Percentiles rank a stretch among this genome's conserved stretches.
Conservation (phyloP, 2,888 invertebrate genomes). For the Leptothorax acervorum region DNA sequence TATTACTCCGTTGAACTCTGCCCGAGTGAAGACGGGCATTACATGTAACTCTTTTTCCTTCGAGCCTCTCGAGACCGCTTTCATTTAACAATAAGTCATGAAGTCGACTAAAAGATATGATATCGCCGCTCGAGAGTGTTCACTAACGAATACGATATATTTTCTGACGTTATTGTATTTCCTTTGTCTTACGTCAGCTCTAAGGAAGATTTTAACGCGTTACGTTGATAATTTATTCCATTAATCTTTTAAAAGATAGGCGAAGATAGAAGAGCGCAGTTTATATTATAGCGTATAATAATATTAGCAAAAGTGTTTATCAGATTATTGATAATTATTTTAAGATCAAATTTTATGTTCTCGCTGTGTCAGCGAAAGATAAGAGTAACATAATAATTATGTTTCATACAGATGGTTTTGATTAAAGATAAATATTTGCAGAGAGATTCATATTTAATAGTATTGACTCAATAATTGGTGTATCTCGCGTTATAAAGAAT, state of each 20-base stretch:
- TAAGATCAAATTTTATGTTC: slow-evolving; percentile 2
- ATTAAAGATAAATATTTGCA: slow-evolving; percentile 24
- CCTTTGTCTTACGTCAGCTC: slow-evolving; percentile 9
- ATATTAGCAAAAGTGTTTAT: neutral
- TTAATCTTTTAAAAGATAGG: neutral
- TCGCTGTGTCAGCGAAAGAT: neutral
- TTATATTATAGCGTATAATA: neutral
- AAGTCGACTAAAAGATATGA: slow-evolving; percentile 11
- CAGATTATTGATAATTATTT: slow-evolving; percentile 11
- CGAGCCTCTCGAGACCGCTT: slow-evolving; percentile 30
- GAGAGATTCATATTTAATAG: neutral
- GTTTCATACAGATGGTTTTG: neutral
- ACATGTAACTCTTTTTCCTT: slow-evolving; percentile 40
- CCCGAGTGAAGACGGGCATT: slow-evolving; percentile 12
- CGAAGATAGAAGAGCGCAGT: neutral
- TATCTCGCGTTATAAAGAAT: neutral
- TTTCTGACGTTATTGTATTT: slow-evolving; percentile 19
- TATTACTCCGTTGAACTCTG: slow-evolving; percentile 50
- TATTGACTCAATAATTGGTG: slow-evolving; percentile 14
- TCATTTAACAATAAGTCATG: slow-evolving; percentile 33
- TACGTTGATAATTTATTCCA: slow-evolving; percentile 10
- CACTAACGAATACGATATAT: slow-evolving; percentile 17
- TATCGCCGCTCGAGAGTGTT: neutral
- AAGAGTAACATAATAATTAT: neutral
- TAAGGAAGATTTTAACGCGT: neutral